Percentiles rank a stretch among this genome's conserved stretches.
Conservation (phyloP, 1,140 invertebrate species). For the Carposina sasakii region DNA sequence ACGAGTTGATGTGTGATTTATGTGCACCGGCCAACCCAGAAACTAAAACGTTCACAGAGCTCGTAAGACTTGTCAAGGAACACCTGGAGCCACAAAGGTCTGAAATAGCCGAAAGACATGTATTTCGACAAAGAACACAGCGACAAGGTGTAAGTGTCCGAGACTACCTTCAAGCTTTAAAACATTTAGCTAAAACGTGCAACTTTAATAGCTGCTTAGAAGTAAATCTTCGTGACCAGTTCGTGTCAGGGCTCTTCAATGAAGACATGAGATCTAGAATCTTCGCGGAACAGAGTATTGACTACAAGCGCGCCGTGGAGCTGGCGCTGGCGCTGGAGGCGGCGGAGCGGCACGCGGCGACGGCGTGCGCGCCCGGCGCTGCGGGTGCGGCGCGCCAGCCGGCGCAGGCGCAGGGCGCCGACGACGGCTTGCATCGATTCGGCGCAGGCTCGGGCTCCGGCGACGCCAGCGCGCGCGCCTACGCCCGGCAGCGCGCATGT, state of each 20-base stretch:
- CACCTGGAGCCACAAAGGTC: constrained; percentile 26
- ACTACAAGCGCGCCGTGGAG: constrained; percentile 21
- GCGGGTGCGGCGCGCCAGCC: constrained; percentile 12
- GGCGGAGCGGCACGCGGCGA: constrained; percentile 9
- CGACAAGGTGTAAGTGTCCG: constrained; percentile 19
- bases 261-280: constrained; percentile 30
- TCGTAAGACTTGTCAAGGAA: constrained; percentile 27
- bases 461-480: constrained; percentile 3
- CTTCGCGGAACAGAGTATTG: constrained; percentile 16
- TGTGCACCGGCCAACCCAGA: constrained; percentile 32
- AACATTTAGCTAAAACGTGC: constrained; percentile 31
- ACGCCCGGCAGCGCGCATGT: constrained; percentile 3
- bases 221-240: constrained; percentile 24
- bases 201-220: constrained; percentile 23
- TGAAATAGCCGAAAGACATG: constrained; percentile 21
- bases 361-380: constrained; percentile 1
- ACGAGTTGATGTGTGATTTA: constrained; percentile 36
- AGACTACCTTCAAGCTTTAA: constrained; percentile 25
- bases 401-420: no score
- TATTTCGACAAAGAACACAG: constrained; percentile 29
- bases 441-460: neutral
- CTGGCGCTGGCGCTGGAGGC: constrained; percentile 19
- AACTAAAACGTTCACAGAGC: constrained; percentile 25
- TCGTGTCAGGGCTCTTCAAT: constrained; percentile 22
- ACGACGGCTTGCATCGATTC: no score